Conservation (phyloP, 2,113 vertebrate genomes). For the Daubentonia madagascariensis region DNA sequence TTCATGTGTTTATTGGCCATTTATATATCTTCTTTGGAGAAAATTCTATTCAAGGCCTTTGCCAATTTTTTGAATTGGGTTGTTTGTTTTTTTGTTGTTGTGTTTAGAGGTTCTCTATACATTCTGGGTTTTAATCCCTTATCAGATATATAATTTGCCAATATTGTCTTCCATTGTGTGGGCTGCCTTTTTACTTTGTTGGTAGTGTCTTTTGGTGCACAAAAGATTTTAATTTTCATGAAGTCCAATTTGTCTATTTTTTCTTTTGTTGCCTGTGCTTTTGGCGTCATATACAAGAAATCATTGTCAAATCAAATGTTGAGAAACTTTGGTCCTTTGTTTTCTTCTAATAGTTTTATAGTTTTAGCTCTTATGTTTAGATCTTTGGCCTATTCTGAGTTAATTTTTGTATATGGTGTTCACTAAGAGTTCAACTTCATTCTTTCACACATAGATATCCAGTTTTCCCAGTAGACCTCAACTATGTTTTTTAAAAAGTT, state of each 20-base stretch:
- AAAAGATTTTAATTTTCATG: background rate
- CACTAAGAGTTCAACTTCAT: background rate
- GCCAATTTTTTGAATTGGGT: background rate
- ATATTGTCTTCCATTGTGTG: background rate
- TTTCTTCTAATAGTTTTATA: background rate
- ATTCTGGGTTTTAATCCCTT: background rate
- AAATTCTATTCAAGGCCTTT: background rate
- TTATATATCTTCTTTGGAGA: background rate
- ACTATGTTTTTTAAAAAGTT: background rate
- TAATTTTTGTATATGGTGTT: background rate
- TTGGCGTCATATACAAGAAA: background rate
- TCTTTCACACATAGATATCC: background rate
- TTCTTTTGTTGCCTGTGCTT: background rate
- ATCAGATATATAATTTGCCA: background rate
- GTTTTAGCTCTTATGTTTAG: background rate
- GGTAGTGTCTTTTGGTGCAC: background rate
- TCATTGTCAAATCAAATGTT: background rate
- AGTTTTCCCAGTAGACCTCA: background rate
- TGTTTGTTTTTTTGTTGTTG: background rate
- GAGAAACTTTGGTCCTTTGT: background rate
- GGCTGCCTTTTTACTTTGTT: background rate
- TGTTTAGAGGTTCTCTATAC: background rate
- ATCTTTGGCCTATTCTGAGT: constrained; percentile 1
- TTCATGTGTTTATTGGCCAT: background rate
- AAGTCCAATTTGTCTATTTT: background rate